Base-by-base conservation (phyloP, 2,113 vertebrate species). In the Laticauda laticaudata region DNA sequence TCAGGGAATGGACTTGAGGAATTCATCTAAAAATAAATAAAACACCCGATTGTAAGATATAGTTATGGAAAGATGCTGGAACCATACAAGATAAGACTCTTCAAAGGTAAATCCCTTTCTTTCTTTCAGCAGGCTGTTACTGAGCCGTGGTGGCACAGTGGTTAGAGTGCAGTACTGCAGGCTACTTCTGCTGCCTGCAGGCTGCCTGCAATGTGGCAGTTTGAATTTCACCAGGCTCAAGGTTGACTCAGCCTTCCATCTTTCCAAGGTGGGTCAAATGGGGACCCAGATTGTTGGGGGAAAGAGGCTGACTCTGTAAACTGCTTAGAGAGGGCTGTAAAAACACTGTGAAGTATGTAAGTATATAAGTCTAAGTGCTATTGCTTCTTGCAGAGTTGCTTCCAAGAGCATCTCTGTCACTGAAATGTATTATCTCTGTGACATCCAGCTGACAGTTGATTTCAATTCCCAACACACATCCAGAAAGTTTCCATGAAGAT, bases 1-100 rank as follows among this genome's bases (percentile, higher is more conserved):
- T 99, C 98, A 0, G 98, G 98, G 97, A 98, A 99, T 3, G 98
- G 99, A 93, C 98, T 98, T 23, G 98, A 98, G 48, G 98, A 99
- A 94, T 98, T 98, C 94, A 98, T 98, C 98, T 99, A 97, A 48
- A 94, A 93, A 94, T 93, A 96, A 21, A 20, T 90, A 75, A 92
- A 94, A 1, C 81, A 48, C 11, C 75, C 53, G 75, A 55, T 53
- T 26, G 0, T 95, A 54, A 94, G 92, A 39, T 2, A 15, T 0
- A 0, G 34, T 23, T 61, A 18, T 55, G 75, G 92, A 15, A 12
- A 88, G 69, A 45, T 0, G 14, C 8, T 86, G 34, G 91, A 3
- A 75, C 92, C 88, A 24, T 0, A n/a, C 90, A 64, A 6, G 0
- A 26, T 11, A 39, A 45, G 0, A 21, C 26, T 23, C 12, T 55